Conservation (phyloP, 2,797 vertebrate genomes). For the Erpetoichthys calabaricus region DNA sequence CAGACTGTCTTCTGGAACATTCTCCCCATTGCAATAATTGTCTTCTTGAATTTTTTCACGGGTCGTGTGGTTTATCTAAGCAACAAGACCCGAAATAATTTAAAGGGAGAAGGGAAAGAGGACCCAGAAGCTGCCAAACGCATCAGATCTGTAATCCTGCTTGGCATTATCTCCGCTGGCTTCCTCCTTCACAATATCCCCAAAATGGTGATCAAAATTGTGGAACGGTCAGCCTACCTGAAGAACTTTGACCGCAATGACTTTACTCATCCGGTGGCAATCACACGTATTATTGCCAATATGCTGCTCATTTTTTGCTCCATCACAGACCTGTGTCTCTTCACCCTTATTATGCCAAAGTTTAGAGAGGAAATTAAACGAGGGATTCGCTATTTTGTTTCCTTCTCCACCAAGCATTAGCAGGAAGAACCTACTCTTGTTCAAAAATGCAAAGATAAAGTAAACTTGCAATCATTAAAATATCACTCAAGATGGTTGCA, state of each 20-base stretch:
- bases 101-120: constrained; percentile 11
- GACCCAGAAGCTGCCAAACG: constrained; percentile 13
- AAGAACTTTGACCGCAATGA: constrained; percentile 14
- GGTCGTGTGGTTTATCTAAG: constrained; percentile 12
- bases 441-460: too few relatives aligned
- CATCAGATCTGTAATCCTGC: constrained; percentile 15
- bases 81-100: constrained; percentile 6
- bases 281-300: constrained; percentile 16
- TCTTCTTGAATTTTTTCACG: constrained; percentile 14
- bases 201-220: constrained; percentile 17
- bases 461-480: too few relatives aligned
- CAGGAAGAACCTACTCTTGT: too few relatives aligned
- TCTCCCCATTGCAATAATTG: constrained; percentile 10
- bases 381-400: background rate
- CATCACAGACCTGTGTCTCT: constrained; percentile 17
- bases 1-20: constrained; percentile 17
- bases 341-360: constrained; percentile 13
- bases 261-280: constrained; percentile 14
- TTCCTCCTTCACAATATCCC: constrained; percentile 15
- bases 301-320: constrained; percentile 16
- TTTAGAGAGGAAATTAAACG: constrained; percentile 13
- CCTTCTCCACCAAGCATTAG: background rate
- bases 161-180: constrained; percentile 14
- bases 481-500: too few relatives aligned
- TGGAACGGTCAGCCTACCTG: constrained; percentile 14